These are phyloP conservation scores for Melitaea athalia DNA, from an alignment of 2,888 invertebrate species.

Conservation along the genomic window DNA sequence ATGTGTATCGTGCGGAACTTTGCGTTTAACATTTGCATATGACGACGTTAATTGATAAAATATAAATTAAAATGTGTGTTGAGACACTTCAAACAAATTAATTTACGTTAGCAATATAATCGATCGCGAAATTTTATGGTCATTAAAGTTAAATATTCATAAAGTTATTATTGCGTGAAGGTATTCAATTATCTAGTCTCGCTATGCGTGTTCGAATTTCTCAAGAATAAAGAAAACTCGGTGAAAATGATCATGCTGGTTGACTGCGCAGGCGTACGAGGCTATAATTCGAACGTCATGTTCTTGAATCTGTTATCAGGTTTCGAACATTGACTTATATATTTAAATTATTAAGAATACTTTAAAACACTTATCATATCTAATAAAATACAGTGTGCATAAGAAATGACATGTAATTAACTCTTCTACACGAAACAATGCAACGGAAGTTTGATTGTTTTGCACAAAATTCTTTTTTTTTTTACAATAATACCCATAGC, in stretches of 20 bases:
- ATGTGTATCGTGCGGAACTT: constrained; percentile 15
- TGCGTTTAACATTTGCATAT: neutral
- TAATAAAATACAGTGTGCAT: neutral
- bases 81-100: constrained; percentile 4
- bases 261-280: constrained; percentile 54
- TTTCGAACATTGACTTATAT: neutral
- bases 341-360: neutral
- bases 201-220: constrained; percentile 71
- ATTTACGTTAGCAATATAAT: constrained; percentile 32
- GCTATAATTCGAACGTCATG: constrained; percentile 20
- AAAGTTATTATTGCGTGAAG: constrained; percentile 71
- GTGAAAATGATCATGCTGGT: constrained; percentile 73
- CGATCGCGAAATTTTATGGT: constrained; percentile 37
- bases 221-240: constrained; percentile 71
- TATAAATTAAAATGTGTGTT: constrained; percentile 8
- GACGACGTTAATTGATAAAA: neutral
- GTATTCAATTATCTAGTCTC: constrained; percentile 67
- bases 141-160: constrained; percentile 61
- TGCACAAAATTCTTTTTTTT: constrained; percentile 43
- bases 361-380: neutral
- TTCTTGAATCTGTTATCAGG: constrained; percentile 16
- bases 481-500: constrained; percentile 55
- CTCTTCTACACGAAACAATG: constrained; percentile 51
- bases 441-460: constrained; percentile 53
- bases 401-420: constrained; percentile 50